Conservation (phyloP, 1,140 invertebrate species). For the Drosophila watanabei region DNA sequence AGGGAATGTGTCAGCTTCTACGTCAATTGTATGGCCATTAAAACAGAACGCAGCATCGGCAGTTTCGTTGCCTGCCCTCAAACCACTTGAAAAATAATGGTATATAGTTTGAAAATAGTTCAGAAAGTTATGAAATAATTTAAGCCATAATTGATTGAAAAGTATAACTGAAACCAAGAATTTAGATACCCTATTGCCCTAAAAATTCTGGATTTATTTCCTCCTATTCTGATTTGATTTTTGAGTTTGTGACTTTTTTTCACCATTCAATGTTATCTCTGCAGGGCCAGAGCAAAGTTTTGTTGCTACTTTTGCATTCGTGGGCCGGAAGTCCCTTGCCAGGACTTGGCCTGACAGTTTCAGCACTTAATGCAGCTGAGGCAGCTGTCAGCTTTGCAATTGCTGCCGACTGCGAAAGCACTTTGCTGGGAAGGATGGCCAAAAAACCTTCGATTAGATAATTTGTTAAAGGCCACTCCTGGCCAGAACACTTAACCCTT, state of each 20-base stretch:
- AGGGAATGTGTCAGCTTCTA: conserved; percentile 64
- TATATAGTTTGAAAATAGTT: not conserved
- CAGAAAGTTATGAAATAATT: no score
- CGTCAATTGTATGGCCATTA: conserved; percentile 75
- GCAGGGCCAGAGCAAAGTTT: conserved; percentile 32
- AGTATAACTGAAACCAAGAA: no score
- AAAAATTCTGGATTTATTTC: not conserved
- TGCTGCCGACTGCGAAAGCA: conserved; percentile 16
- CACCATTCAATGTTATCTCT: conserved; percentile 51
- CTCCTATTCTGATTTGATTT: conserved; percentile 26
- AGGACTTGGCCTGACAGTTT: conserved; percentile 27
- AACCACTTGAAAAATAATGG: conserved; percentile 12
- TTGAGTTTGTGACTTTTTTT: conserved; percentile 51
- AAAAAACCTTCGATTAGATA: conserved; percentile 40
- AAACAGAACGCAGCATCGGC: conserved; percentile 57
- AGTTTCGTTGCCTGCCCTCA: not conserved
- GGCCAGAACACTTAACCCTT: conserved; percentile 5
- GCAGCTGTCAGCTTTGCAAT: conserved; percentile 48
- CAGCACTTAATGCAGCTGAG: conserved; percentile 48
- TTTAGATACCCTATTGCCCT: not conserved
- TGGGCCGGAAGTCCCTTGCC: not conserved
- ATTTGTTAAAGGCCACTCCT: conserved; percentile 42
- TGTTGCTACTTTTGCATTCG: conserved; percentile 1
- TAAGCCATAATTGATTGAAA: not conserved
- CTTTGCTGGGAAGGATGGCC: conserved; percentile 6